A percentile compares a stretch with the other conserved stretches of the same genome.
phyloP scores from a whole-genome alignment of 1,140 invertebrate species.

The Gerris buenoi region DNA sequence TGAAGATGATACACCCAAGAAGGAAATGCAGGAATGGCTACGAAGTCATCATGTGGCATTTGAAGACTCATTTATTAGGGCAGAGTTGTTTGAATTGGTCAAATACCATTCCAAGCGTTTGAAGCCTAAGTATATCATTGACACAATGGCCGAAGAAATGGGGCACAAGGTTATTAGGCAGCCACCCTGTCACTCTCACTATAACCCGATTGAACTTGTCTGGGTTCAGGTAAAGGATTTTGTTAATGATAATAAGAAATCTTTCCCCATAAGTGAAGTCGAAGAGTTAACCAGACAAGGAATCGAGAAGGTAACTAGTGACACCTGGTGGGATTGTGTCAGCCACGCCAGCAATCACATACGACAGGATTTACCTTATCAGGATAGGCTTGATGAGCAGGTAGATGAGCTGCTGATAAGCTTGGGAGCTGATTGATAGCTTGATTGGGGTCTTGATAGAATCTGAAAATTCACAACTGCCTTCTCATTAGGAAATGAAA shows the following conservation, averaged over 20 bases:
- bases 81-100: not conserved
- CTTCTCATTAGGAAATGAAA: not conserved
- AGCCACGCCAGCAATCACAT: not conserved
- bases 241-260: slow-evolving; percentile 15
- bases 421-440: not conserved
- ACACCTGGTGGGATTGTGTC: not conserved
- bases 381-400: not conserved
- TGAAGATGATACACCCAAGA: not conserved
- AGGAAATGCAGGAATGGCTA: not conserved
- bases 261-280: slow-evolving; percentile 17
- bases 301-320: not conserved
- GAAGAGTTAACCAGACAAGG: slow-evolving; percentile 3
- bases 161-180: slow-evolving; percentile 20
- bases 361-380: not conserved
- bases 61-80: not conserved
- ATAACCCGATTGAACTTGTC: slow-evolving; percentile 22
- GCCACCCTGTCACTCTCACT: slow-evolving; percentile 22
- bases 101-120: not conserved
- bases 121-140: not conserved
- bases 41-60: not conserved
- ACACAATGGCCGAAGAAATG: not conserved
- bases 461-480: not conserved
- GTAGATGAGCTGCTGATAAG: not conserved
- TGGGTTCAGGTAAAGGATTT: slow-evolving; percentile 22
- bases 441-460: not conserved